Percentiles rank a stretch among this genome's conserved stretches.
These are phyloP conservation scores for Trichoplusia ni DNA, from an alignment of 1,140 invertebrate species.

Conservation along the genomic window DNA sequence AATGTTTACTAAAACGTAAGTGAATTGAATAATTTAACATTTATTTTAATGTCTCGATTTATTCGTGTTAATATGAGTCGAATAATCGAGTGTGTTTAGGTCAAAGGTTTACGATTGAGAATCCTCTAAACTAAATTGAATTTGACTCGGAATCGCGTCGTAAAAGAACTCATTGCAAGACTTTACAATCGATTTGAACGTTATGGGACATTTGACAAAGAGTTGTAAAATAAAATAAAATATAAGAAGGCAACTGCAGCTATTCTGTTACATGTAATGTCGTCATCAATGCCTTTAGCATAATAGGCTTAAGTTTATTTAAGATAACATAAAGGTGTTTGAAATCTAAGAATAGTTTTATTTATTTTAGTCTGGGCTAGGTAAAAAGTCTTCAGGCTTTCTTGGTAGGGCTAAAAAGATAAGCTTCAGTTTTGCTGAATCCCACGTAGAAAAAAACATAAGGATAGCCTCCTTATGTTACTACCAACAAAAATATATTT, in stretches of 20 bases:
- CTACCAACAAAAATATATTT: no score
- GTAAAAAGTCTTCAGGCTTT: no score
- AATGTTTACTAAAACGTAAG: conserved; percentile 24
- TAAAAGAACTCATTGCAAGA: conserved; percentile 60
- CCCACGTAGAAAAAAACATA: no score
- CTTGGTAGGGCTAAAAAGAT: no score
- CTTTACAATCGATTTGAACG: conserved; percentile 53
- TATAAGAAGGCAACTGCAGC: conserved; percentile 14
- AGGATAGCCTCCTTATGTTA: no score
- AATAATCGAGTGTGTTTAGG: conserved; percentile 46
- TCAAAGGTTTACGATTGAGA: conserved; percentile 66
- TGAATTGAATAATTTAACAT: conserved; percentile 37
- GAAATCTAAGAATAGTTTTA: no score
- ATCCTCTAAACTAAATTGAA: conserved; percentile 73
- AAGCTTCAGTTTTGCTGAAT: no score
- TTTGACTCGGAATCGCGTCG: conserved; percentile 63
- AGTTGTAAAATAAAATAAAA: conserved; percentile 31
- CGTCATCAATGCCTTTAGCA: not conserved
- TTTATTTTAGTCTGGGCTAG: no score
- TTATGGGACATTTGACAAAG: conserved; percentile 35
- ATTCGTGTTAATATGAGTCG: conserved; percentile 39
- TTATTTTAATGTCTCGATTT: conserved; percentile 39
- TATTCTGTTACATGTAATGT: conserved; percentile 2
- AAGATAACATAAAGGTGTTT: no score
- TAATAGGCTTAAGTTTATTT: not conserved